A percentile compares a stretch with the other conserved stretches of the same genome.
phyloP scores from a whole-genome alignment of 2,888 invertebrate genomes.

The Trachelus iudaicus region DNA sequence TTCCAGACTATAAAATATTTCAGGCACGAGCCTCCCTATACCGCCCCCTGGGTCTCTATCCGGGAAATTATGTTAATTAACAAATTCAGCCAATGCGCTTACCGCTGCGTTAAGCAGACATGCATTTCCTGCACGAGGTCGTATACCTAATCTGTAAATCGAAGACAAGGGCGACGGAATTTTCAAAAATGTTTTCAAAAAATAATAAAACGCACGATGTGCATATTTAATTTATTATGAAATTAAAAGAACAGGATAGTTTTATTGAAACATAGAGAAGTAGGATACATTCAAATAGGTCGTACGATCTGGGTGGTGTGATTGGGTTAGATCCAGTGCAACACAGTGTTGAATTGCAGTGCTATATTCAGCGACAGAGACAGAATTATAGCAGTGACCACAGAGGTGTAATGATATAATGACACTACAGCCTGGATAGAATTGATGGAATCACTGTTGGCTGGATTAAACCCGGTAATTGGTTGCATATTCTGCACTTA shows the following conservation, averaged over 20 bases:
- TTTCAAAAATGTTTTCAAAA: background rate
- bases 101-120: constrained; percentile 29
- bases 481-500: constrained; percentile 38
- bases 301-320: background rate
- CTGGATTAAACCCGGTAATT: constrained; percentile 51
- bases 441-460: constrained; percentile 60
- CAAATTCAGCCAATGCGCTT: constrained; percentile 34
- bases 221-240: background rate
- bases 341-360: constrained; percentile 17
- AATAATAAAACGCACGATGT: background rate
- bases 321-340: constrained; percentile 19
- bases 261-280: background rate
- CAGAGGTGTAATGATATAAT: constrained; percentile 59
- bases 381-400: constrained; percentile 7
- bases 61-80: constrained; percentile 38
- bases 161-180: background rate
- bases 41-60: constrained; percentile 9
- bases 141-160: background rate
- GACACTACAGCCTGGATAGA: constrained; percentile 55
- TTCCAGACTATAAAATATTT: background rate
- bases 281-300: background rate
- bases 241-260: background rate
- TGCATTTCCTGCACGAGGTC: constrained; percentile 32
- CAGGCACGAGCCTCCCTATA: constrained; percentile 12
- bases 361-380: constrained; percentile 8